A percentile compares a stretch with the other conserved stretches of the same genome.
Conservation (phyloP, 2,797 vertebrate species). For the Argentina silus region DNA sequence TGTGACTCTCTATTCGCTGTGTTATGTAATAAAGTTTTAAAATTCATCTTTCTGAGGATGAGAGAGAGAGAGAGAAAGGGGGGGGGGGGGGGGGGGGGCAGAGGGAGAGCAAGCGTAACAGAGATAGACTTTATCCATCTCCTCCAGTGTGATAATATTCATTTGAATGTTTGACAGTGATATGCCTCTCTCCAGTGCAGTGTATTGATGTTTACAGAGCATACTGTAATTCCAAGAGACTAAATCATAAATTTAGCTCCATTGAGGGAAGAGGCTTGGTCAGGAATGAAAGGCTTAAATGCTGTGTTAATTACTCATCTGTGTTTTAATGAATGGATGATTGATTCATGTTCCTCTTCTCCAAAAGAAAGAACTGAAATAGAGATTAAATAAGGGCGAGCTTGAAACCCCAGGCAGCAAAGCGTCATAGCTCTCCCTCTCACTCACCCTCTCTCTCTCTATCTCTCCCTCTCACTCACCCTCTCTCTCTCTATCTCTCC, state of each 20-base stretch:
- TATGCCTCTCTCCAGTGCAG: background rate
- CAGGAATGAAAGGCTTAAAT: background rate
- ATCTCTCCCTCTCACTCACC: slow-evolving; percentile 1
- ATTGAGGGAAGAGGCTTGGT: background rate
- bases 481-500: background rate
- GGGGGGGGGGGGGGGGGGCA: background rate
- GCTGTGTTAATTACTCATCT: background rate
- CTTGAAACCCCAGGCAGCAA: background rate
- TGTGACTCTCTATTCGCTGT: slow-evolving; percentile 17
- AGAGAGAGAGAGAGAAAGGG: slow-evolving; percentile 14
- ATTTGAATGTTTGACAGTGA: background rate
- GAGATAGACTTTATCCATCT: no score
- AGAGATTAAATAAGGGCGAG: slow-evolving; percentile 15
- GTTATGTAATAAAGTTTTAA: slow-evolving; percentile 62
- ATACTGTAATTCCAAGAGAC: background rate
- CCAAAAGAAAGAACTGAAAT: slow-evolving; percentile 12
- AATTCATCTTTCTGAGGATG: slow-evolving; percentile 61
- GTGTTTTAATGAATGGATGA: slow-evolving; percentile 20
- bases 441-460: slow-evolving; percentile 7
- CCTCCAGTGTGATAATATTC: background rate
- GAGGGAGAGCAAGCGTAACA: slow-evolving; percentile 19
- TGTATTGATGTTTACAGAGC: background rate
- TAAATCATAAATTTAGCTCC: no score
- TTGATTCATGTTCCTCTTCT: slow-evolving; percentile 9
- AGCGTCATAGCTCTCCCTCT: background rate